A percentile compares a stretch with the other conserved stretches of the same genome.
Evolutionary conservation across 2,888 invertebrate species (phyloP).

Genomic region (Linyphia triangularis): DNA sequence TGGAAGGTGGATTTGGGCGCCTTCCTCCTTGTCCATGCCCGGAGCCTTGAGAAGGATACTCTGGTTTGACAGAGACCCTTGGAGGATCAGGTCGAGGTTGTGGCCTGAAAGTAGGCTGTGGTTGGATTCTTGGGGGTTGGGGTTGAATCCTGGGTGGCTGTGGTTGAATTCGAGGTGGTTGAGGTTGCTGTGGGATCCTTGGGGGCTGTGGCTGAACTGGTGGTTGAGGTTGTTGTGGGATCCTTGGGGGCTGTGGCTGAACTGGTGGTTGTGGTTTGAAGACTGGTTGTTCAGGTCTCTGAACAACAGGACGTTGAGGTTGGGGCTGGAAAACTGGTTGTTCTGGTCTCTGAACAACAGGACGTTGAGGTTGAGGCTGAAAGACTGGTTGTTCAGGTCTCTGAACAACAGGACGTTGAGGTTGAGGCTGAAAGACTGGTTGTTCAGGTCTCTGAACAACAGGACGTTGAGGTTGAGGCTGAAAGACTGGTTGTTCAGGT

Average conservation of each 20-base stretch:
- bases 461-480: constrained; percentile 26
- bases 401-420: constrained; percentile 26
- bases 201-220: constrained; percentile 31
- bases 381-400: constrained; percentile 5
- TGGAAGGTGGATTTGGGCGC: constrained; percentile 29
- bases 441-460: constrained; percentile 18
- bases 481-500: constrained; percentile 28
- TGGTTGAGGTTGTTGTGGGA: constrained; percentile 15
- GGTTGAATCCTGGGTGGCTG: constrained; percentile 34
- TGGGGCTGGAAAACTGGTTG: constrained; percentile 10
- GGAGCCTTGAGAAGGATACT: constrained; percentile 31
- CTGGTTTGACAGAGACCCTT: constrained; percentile 36
- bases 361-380: constrained; percentile 51
- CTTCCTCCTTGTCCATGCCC: constrained; percentile 30
- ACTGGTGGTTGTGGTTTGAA: constrained; percentile 23
- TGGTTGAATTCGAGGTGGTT: constrained; percentile 40
- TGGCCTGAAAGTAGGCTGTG: constrained; percentile 7
- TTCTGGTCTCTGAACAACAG: background rate
- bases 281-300: constrained; percentile 25
- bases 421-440: constrained; percentile 7
- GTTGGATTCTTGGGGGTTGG: constrained; percentile 31
- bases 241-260: constrained; percentile 27
- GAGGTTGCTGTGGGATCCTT: constrained; percentile 2
- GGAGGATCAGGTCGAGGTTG: constrained; percentile 38
- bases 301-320: constrained; percentile 27